Percentiles rank a stretch among this genome's conserved stretches.
Conservation (phyloP, 2,797 vertebrate genomes). For the Pogoniulus pusillus region DNA sequence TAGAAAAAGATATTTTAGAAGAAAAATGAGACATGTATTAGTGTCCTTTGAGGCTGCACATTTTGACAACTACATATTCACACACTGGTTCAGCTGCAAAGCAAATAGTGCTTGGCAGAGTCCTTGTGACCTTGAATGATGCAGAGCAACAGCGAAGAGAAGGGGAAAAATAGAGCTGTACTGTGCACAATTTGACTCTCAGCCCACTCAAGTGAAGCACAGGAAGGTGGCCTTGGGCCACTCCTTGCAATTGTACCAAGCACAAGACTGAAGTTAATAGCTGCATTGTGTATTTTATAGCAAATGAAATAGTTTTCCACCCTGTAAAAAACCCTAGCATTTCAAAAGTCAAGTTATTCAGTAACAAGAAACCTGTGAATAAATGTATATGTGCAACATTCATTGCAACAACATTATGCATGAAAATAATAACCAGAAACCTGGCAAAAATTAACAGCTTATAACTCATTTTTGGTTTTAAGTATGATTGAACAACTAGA, state of each 20-base stretch:
- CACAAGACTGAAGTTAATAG: background rate
- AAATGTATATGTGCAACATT: background rate
- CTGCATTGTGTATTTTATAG: background rate
- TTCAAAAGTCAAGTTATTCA: constrained; percentile 12
- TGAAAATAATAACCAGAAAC: background rate
- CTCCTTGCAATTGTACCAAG: background rate
- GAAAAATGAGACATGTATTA: background rate
- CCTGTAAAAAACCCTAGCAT: background rate
- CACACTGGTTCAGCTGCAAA: background rate
- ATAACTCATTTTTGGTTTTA: background rate
- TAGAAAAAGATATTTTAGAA: background rate
- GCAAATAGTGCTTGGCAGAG: background rate
- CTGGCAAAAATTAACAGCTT: background rate
- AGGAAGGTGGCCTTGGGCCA: constrained; percentile 15
- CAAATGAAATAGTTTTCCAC: constrained; percentile 7
- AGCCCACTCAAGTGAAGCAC: background rate
- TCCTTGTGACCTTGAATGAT: background rate
- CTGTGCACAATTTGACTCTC: background rate
- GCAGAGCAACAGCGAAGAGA: background rate
- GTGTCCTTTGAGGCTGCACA: background rate
- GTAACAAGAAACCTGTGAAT: background rate
- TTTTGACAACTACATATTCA: background rate
- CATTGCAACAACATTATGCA: background rate
- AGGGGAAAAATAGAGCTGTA: background rate
- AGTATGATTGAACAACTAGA: background rate